phyloP scores from a whole-genome alignment of 2,113 vertebrate species.

The Solenodon paradoxus region DNA sequence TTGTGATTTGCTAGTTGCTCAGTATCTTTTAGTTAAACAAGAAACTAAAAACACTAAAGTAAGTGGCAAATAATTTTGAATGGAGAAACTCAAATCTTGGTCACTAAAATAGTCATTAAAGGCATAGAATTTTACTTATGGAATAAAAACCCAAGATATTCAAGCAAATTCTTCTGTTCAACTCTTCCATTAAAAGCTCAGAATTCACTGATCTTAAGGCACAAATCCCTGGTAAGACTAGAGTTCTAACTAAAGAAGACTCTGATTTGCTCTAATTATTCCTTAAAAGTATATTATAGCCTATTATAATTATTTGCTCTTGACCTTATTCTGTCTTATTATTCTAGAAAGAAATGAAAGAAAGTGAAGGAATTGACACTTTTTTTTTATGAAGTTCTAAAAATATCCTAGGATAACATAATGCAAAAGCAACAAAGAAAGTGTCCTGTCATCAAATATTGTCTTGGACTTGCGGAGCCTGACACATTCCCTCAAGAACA shows the following conservation, averaged over 20 bases:
- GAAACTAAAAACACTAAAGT: not conserved
- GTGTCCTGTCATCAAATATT: constrained; percentile 18
- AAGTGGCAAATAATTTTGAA: not conserved
- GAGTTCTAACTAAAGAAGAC: constrained; percentile 18
- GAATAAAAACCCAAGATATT: not conserved
- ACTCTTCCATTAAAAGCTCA: not conserved
- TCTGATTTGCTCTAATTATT: constrained; percentile 53
- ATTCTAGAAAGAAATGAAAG: constrained; percentile 37
- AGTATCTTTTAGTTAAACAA: not conserved
- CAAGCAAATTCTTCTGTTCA: constrained; percentile 26
- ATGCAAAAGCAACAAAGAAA: constrained; percentile 48
- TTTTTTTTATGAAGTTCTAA: constrained; percentile 54
- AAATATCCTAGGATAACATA: constrained; percentile 57
- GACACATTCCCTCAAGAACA: not conserved
- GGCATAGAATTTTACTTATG: not conserved
- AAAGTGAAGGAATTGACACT: constrained; percentile 53
- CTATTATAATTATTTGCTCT: constrained; percentile 54
- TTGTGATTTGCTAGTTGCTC: not conserved
- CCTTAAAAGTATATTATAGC: constrained; percentile 47
- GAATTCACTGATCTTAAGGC: not conserved
- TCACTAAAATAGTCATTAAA: not conserved
- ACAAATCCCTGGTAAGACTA: constrained; percentile 3
- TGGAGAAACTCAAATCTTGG: not conserved
- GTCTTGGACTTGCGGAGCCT: not conserved
- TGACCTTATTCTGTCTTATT: constrained; percentile 68